Conservation (phyloP, 2,113 vertebrate species). For the Thermophis baileyi region DNA sequence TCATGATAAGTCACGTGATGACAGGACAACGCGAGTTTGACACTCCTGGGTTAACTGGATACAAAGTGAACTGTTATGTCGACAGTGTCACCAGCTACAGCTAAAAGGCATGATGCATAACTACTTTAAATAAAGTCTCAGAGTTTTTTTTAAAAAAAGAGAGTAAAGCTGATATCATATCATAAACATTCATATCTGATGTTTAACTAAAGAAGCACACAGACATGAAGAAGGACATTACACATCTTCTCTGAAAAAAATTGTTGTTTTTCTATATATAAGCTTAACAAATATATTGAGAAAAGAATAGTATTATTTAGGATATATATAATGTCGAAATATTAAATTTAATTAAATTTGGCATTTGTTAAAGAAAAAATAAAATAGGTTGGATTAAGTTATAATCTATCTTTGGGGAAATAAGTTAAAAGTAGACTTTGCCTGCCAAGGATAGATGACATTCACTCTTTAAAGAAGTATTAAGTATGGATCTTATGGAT, state of each 20-base stretch:
- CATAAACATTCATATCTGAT: not conserved
- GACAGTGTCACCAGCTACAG: not conserved
- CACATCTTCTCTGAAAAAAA: not conserved
- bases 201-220: not conserved
- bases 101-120: not conserved
- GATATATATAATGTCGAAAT: not conserved
- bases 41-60: too few relatives aligned
- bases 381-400: not conserved
- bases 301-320: not conserved
- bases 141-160: not conserved
- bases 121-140: not conserved
- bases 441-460: conserved; percentile 21
- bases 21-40: too few relatives aligned
- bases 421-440: conserved; percentile 7
- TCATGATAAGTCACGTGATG: too few relatives aligned
- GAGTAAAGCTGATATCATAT: not conserved
- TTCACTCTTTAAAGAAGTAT: conserved; percentile 6
- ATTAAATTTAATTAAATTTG: conserved; percentile 1
- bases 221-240: not conserved
- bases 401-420: conserved; percentile 12
- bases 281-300: not conserved
- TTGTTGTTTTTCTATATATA: not conserved
- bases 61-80: not conserved
- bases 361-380: not conserved
- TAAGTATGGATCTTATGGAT: conserved; percentile 15